Base-by-base conservation (phyloP, 2,888 invertebrate genomes). In the Coenonympha glycerion region DNA sequence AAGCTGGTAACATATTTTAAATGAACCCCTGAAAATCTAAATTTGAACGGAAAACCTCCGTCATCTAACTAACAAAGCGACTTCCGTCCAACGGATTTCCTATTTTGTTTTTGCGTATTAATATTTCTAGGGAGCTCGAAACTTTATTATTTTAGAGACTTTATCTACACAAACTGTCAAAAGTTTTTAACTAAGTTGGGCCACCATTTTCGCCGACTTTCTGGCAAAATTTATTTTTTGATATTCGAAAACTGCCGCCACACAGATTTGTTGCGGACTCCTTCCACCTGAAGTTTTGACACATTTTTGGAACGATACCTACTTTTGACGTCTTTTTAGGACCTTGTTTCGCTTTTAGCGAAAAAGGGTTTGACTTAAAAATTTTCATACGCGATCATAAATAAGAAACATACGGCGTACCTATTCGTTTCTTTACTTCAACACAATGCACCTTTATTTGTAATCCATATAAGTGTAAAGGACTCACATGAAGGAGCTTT, bases 311-410 rank as follows among this genome's bases (percentile, higher is more conserved):
- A 53, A 39, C 31, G 48, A 3, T 22, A n/a, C n/a, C n/a, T n/a
- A n/a, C n/a, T 50, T 56, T 34, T 34, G 51, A 48, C 50, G 36
- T 51, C 53, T 54, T 48, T 49, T 45, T 33, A 50, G 48, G 50
- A 30, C 41, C 46, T 46, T 51, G 48, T 42, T 53, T 51, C 48
- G 53, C 53, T 50, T 56, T 53, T 46, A 56, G 50, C 36, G 31
- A 44, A 47, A 51, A 51, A 48, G 47, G 28, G 46, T 56, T 53
- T 53, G 53, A 47, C 37, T 44, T 24, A 21, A 31, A 42, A 26
- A 28, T 44, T 47, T 33, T 53, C 18, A 40, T 45, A 28, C 45
- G 3, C 11, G 11, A 21, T 3, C 19, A 21, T 47, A 36, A 31
- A 13, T n/a, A n/a, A n/a, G 21, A 24, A 40, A 49, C 42, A 16